Base-by-base conservation (phyloP, 1,140 invertebrate species). In the Pseudomyrmex gracilis region DNA sequence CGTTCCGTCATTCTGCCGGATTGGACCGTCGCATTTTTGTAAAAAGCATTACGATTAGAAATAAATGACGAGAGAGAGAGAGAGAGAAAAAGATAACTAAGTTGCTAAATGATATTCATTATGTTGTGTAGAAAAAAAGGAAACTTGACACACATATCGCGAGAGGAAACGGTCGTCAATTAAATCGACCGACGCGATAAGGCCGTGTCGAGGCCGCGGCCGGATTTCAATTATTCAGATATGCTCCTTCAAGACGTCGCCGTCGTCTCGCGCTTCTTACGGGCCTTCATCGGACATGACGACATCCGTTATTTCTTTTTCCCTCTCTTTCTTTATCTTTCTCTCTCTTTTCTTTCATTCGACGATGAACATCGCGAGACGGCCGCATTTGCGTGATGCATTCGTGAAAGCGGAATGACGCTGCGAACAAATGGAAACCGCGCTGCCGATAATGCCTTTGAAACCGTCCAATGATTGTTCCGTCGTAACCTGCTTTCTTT, bases 201-300 rank as follows among this genome's bases (percentile, higher is more conserved):
- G 76, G 20, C 22, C 13, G 17, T 34, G 20, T 51, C 53, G 64
- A 78, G 51, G 34, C 10, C n/a, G n/a, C 17, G 34, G 63, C 20
- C 51, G 34, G 22, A 22, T 80, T 13, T 80, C 53, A 80, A 80
- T 80, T 80, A 80, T 80, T 80, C 76, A 80, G 8, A 58, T 60
- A 17, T 47, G 17, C 20, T 58, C 20, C 22, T 58, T 2, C 43
- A 13, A 45, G 34, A 57, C 66, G 43, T 20, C 57, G 51, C 68
- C 66, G 43, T 20, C 57, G 51, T 78, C 76, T 47, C 66, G 43
- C 53, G 57, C 45, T 15, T 58, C 34, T 63, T 70, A 70, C 53
- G 12, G 7, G 13, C 34, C 13, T 10, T 78, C 53, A 57, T 47
- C 53, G 15, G 13, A 12, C 24, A 34, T 17, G 73, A 76, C 49